Percentiles rank a stretch among this genome's conserved stretches.
Evolutionary conservation across 1,140 invertebrate genomes (phyloP).

Genomic region (Zaprionus africanus): DNA sequence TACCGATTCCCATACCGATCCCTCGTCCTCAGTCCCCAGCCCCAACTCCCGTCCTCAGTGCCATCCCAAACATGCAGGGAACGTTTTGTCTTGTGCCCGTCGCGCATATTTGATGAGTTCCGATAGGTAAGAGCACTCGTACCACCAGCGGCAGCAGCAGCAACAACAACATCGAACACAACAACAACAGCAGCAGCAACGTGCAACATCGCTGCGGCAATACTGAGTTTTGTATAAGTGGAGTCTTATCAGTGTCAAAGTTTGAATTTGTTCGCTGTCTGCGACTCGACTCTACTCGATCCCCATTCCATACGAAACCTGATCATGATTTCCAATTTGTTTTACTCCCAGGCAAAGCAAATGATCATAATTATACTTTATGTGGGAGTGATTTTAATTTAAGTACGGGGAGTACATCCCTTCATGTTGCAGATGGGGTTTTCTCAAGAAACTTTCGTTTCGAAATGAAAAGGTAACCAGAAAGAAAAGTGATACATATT

Average conservation of each 20-base stretch:
- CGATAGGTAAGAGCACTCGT: constrained; percentile 51
- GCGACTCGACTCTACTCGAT: constrained; percentile 14
- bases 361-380: neutral
- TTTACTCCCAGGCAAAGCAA: constrained; percentile 1
- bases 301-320: constrained; percentile 37
- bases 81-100: constrained; percentile 65
- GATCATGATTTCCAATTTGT: constrained; percentile 29
- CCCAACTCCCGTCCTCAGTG: neutral
- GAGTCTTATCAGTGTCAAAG: constrained; percentile 70
- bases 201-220: constrained; percentile 25
- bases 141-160: neutral
- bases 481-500: too few species aligned
- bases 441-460: too few species aligned
- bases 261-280: constrained; percentile 51
- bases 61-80: constrained; percentile 37
- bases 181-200: constrained; percentile 8
- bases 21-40: constrained; percentile 17
- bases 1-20: constrained; percentile 34
- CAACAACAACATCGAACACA: constrained; percentile 19
- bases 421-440: neutral
- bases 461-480: too few species aligned
- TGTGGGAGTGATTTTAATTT: neutral
- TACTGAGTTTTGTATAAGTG: constrained; percentile 44
- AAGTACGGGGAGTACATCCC: neutral
- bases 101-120: constrained; percentile 77